Conservation (phyloP, 2,113 vertebrate genomes). For the Potamarius usumacintae region DNA sequence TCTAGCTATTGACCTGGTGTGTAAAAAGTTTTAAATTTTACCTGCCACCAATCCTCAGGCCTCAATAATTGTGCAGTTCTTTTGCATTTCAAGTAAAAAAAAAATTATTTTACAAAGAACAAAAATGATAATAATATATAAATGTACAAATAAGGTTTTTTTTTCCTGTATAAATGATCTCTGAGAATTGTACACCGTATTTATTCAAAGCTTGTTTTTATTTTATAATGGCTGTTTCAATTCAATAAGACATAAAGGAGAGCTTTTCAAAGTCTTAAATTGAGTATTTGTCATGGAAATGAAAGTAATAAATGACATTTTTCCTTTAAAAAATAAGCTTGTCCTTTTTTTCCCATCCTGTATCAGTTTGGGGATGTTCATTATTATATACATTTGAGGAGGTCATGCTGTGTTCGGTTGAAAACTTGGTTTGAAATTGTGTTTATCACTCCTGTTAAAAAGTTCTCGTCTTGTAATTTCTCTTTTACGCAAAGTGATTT, state of each 20-base stretch:
- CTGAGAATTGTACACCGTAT: conserved; percentile 75
- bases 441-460: neutral
- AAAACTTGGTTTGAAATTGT: neutral
- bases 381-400: neutral
- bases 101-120: conserved; percentile 82
- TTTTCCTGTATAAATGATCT: conserved; percentile 65
- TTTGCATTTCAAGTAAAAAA: conserved; percentile 56
- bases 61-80: conserved; percentile 62
- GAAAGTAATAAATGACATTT: conserved; percentile 73
- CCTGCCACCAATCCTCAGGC: conserved; percentile 88
- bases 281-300: conserved; percentile 82
- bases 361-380: neutral
- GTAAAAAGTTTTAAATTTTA: conserved; percentile 54
- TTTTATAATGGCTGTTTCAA: conserved; percentile 90
- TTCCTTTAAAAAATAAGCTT: conserved; percentile 56
- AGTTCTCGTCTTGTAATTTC: neutral
- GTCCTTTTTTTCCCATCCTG: neutral
- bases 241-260: conserved; percentile 75
- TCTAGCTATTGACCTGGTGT: neutral
- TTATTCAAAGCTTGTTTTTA: conserved; percentile 90
- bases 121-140: conserved; percentile 71
- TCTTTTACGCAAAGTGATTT: neutral
- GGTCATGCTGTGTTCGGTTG: neutral
- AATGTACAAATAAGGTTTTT: conserved; percentile 74
- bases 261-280: conserved; percentile 80